A percentile compares a stretch with the other conserved stretches of the same genome.
Conservation (phyloP, 1,140 invertebrate species). For the Drosophila insularis region DNA sequence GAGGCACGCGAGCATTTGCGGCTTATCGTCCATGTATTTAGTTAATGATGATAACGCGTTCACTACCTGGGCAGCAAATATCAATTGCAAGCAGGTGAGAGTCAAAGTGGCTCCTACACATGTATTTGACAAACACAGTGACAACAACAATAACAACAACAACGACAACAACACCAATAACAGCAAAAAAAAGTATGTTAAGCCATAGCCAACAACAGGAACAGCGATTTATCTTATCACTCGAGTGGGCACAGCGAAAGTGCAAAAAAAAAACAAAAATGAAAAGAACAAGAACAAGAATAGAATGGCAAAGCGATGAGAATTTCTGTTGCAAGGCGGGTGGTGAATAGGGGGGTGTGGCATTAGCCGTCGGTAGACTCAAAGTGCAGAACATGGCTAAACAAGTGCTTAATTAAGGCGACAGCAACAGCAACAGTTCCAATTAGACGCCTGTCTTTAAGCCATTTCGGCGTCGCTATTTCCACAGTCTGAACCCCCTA, state of each 20-base stretch:
- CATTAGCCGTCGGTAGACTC: not conserved
- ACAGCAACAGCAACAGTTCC: constrained; percentile 27
- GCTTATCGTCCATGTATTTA: constrained; percentile 55
- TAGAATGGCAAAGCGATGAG: constrained; percentile 21
- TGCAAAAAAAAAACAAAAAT: constrained; percentile 19
- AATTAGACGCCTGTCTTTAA: constrained; percentile 34
- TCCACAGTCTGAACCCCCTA: constrained; percentile 29
- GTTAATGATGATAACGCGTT: constrained; percentile 46
- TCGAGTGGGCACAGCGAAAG: constrained; percentile 16
- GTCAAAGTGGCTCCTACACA: constrained; percentile 29
- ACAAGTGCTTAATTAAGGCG: constrained; percentile 43
- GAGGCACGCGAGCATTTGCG: constrained; percentile 66
- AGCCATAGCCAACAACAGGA: constrained; percentile 1
- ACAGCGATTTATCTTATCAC: constrained; percentile 23
- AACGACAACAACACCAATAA: not conserved
- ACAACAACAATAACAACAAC: not conserved
- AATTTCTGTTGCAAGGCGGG: not conserved
- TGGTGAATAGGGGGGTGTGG: not conserved
- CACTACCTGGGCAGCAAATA: constrained; percentile 7
- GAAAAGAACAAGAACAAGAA: constrained; percentile 9
- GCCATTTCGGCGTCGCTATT: constrained; percentile 13
- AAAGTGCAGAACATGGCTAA: constrained; percentile 34
- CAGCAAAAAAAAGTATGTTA: not conserved
- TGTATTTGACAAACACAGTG: constrained; percentile 36
- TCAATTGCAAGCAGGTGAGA: constrained; percentile 24